Evolutionary conservation across 2,797 vertebrate species (phyloP), one percentile per base, ranked within the genome.

Genomic region (Telmatherina bonti): DNA sequence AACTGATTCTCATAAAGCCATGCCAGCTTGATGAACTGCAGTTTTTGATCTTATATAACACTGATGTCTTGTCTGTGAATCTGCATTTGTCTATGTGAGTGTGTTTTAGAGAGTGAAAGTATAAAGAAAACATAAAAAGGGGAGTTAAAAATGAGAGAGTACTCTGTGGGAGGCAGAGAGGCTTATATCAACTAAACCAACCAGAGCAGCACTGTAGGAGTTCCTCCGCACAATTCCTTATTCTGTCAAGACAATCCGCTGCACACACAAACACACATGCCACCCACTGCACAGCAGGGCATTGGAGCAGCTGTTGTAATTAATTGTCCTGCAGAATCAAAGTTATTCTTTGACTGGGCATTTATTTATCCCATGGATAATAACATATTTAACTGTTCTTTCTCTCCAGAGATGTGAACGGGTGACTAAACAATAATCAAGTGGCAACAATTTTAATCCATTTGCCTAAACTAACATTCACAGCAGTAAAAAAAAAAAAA

Each of bases 101-200:
- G 66, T 74, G 29, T 77, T 24, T 52, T 0, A 51, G 1, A 64
- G 22, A 61, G 70, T 62, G 67, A 31, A 35, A 78, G 64, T 54
- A 57, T 65, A 77, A 80, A 76, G 29, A 64, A 77, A 13, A 51
- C 58, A 74, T 61, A 43, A 67, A 67, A 70, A 57, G 75, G 56
- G 70, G 72, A 78, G 73, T 45, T 71, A 49, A 81, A 76, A 82
- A 79, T 60, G 79, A 85, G 76, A 76, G 72, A 77, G 76, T 29
- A 72, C 79, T 62, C 71, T 78, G 89, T 89, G 59, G 88, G 89
- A 80, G 85, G 86, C 78, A 74, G 61, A 81, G 81, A 86, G 83
- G 84, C 81, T 88, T 88, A 82, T 81, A 75, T 85, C 75, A 85
- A 87, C 72, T 62, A 76, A 86, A 84, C 72, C 58, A 85, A 77